Evolutionary conservation across 2,888 invertebrate species (phyloP).

Genomic region (Eurois occulta): DNA sequence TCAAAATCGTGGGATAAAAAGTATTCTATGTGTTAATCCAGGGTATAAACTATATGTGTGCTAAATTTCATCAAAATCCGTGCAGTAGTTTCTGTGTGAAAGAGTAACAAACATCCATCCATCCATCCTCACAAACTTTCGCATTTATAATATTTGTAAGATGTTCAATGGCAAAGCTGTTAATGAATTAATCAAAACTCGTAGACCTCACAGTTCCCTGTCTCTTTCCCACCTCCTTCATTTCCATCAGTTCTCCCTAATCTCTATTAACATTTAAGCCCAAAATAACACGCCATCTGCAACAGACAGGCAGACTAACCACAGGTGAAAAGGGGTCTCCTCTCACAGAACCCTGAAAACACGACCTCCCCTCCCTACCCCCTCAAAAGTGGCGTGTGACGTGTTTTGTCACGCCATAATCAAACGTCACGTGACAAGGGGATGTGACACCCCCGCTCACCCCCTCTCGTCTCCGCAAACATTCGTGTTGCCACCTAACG

Average conservation of each 20-base stretch:
- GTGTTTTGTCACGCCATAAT: constrained; percentile 81
- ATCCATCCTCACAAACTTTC: too few relatives aligned
- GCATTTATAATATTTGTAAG: too few relatives aligned
- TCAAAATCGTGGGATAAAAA: too few relatives aligned
- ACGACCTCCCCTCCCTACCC: constrained; percentile 33
- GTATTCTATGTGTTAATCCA: too few relatives aligned
- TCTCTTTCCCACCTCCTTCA: neutral
- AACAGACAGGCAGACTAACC: constrained; percentile 51
- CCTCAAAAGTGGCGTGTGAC: constrained; percentile 75
- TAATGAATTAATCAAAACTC: neutral
- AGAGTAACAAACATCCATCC: too few relatives aligned
- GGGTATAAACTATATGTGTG: too few relatives aligned
- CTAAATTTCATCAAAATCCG: too few relatives aligned
- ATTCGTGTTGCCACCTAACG: constrained; percentile 72
- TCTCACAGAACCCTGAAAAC: constrained; percentile 64
- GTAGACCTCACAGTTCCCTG: neutral
- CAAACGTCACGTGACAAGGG: constrained; percentile 73
- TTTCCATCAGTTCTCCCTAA: neutral
- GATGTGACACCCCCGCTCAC: constrained; percentile 42
- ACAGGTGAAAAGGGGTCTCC: constrained; percentile 57
- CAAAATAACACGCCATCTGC: constrained; percentile 48
- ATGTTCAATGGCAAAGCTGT: neutral
- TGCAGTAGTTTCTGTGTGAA: too few relatives aligned
- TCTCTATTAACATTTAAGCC: constrained; percentile 24
- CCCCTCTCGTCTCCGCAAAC: constrained; percentile 70